Evolutionary conservation across 2,113 vertebrate species (phyloP).

Genomic region (Hyperopisus bebe): DNA sequence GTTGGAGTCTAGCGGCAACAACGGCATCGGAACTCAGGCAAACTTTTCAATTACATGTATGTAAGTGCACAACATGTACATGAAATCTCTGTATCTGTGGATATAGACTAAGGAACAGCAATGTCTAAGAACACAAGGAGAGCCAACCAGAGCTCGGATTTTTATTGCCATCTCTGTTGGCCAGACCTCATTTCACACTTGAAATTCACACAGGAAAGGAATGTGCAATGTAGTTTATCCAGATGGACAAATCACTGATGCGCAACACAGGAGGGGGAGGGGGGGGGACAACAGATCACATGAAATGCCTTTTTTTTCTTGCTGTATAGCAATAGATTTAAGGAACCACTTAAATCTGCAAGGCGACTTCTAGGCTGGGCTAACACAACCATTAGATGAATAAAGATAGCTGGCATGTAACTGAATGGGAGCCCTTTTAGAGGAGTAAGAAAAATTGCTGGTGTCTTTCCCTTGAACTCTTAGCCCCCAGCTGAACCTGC

Average conservation of each 20-base stretch:
- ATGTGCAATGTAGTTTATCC: constrained; percentile 4
- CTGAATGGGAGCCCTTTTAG: constrained; percentile 32
- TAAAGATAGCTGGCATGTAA: constrained; percentile 34
- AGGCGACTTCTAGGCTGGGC: constrained; percentile 28
- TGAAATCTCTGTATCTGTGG: background rate
- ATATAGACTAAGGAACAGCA: background rate
- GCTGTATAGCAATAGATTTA: background rate
- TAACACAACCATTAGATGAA: constrained; percentile 29
- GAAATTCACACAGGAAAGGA: constrained; percentile 9
- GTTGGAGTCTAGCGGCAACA: background rate
- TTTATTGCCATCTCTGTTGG: background rate
- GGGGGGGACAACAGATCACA: background rate
- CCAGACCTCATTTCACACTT: constrained; percentile 6
- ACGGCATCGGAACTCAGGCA: background rate
- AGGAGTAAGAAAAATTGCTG: constrained; percentile 47
- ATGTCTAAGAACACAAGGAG: background rate
- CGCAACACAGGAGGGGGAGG: background rate
- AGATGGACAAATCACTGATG: constrained; percentile 16
- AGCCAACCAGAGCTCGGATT: background rate
- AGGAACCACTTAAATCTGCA: background rate
- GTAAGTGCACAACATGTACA: background rate
- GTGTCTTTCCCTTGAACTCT: constrained; percentile 50
- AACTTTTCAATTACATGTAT: background rate
- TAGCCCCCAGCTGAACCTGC: constrained; percentile 56
- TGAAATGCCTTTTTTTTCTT: background rate